These are phyloP conservation scores for Leptopilina boulardi DNA, from an alignment of 1,140 invertebrate genomes.

Conservation along the genomic window DNA sequence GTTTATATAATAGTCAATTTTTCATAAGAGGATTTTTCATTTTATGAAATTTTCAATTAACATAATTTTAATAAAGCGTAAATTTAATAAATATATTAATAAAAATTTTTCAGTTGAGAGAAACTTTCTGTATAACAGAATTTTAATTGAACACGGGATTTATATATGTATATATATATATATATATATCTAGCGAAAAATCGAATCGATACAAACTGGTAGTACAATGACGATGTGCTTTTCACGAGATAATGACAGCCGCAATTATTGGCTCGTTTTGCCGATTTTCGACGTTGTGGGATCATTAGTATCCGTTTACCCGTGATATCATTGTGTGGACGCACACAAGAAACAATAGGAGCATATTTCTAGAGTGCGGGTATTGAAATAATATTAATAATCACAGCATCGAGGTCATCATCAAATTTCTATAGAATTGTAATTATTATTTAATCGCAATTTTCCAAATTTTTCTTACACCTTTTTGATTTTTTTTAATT, in stretches of 20 bases:
- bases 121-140: too few relatives aligned
- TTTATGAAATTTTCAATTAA: too few relatives aligned
- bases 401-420: conserved; percentile 36
- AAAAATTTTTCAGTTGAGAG: too few relatives aligned
- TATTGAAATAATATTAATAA: conserved; percentile 68
- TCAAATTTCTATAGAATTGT: conserved; percentile 39
- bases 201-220: conserved; percentile 69
- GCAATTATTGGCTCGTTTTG: conserved; percentile 67
- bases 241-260: conserved; percentile 65
- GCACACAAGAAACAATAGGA: conserved; percentile 63
- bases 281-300: conserved; percentile 56
- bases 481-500: too few relatives aligned
- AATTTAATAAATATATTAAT: too few relatives aligned
- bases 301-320: conserved; percentile 53
- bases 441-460: conserved; percentile 4
- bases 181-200: conserved; percentile 36
- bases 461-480: not conserved
- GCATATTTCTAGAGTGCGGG: conserved; percentile 46
- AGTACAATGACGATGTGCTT: conserved; percentile 66
- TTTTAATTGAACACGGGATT: too few relatives aligned
- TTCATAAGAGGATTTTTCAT: too few relatives aligned
- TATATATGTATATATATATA: not conserved
- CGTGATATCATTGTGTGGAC: conserved; percentile 38
- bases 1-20: too few relatives aligned
- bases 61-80: too few relatives aligned